These are phyloP conservation scores for Notospermus geniculatus DNA, from an alignment of 1,140 invertebrate species.

Conservation along the genomic window DNA sequence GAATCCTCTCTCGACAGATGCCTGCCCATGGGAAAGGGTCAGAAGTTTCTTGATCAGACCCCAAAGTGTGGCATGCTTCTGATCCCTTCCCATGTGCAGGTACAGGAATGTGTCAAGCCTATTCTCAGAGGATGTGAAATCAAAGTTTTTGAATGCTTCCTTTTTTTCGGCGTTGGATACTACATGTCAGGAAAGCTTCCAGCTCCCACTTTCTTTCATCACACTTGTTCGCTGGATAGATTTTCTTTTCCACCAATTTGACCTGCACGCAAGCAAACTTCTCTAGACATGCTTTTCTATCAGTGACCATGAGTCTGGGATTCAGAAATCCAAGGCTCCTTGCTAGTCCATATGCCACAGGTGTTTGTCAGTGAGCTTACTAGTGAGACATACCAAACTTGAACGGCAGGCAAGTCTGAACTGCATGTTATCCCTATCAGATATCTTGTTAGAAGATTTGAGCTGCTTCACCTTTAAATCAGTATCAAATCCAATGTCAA, in stretches of 20 bases:
- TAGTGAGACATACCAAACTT: neutral
- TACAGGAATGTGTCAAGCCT: slow-evolving; percentile 1
- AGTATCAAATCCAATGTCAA: neutral
- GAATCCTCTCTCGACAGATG: slow-evolving; percentile 36
- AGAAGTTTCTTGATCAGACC: slow-evolving; percentile 3
- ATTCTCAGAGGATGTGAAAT: neutral
- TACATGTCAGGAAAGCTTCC: neutral
- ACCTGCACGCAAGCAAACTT: neutral
- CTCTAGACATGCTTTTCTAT: neutral
- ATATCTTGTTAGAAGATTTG: neutral
- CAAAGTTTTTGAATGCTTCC: neutral
- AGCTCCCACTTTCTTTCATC: neutral
- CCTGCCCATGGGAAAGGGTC: slow-evolving; percentile 34
- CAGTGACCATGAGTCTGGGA: neutral
- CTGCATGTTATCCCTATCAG: neutral
- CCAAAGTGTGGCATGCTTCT: neutral
- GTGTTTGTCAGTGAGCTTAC: neutral
- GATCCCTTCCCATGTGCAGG: neutral
- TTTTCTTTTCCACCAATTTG: neutral
- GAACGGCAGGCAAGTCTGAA: neutral
- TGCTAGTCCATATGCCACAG: neutral
- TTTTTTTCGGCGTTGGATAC: neutral
- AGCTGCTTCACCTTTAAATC: neutral
- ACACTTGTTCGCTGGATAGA: neutral
- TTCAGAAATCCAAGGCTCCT: neutral